Evolutionary conservation across 1,140 invertebrate species (phyloP).

Genomic region (Bombyx mandarina): DNA sequence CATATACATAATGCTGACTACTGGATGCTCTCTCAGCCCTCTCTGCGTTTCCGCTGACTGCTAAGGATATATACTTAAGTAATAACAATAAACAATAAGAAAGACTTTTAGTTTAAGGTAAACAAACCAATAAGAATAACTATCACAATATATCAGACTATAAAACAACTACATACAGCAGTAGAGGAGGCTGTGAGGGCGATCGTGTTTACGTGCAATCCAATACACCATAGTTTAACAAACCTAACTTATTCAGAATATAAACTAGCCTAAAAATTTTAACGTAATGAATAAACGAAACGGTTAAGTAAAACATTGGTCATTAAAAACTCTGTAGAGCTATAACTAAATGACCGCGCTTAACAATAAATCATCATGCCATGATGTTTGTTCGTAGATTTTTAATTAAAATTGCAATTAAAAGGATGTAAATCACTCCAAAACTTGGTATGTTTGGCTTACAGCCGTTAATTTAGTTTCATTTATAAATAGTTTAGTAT

Average conservation of each 20-base stretch:
- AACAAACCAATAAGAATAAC: conserved; percentile 37
- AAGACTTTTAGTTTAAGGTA: conserved; percentile 42
- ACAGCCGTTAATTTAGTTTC: conserved; percentile 48
- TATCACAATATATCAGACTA: conserved; percentile 67
- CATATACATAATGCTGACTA: conserved; percentile 73
- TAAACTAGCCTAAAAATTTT: conserved; percentile 71
- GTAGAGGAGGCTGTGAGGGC: conserved; percentile 53
- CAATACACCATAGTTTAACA: conserved; percentile 67
- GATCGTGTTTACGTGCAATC: conserved; percentile 56
- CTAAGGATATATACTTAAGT: conserved; percentile 38
- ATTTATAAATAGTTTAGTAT: conserved; percentile 56
- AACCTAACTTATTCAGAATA: conserved; percentile 69
- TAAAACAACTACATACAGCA: conserved; percentile 44
- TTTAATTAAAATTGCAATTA: conserved; percentile 55
- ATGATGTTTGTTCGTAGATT: conserved; percentile 58
- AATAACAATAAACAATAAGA: conserved; percentile 62
- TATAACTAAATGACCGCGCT: conserved; percentile 64
- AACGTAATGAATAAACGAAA: conserved; percentile 58
- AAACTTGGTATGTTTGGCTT: conserved; percentile 55
- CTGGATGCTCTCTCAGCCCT: conserved; percentile 63
- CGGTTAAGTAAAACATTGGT: conserved; percentile 64
- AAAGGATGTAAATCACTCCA: conserved; percentile 67
- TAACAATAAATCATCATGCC: conserved; percentile 49
- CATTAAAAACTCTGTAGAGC: conserved; percentile 66
- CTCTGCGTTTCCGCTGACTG: conserved; percentile 26